phyloP scores from a whole-genome alignment of 1,140 invertebrate species.

The Medauroidea extradentata region DNA sequence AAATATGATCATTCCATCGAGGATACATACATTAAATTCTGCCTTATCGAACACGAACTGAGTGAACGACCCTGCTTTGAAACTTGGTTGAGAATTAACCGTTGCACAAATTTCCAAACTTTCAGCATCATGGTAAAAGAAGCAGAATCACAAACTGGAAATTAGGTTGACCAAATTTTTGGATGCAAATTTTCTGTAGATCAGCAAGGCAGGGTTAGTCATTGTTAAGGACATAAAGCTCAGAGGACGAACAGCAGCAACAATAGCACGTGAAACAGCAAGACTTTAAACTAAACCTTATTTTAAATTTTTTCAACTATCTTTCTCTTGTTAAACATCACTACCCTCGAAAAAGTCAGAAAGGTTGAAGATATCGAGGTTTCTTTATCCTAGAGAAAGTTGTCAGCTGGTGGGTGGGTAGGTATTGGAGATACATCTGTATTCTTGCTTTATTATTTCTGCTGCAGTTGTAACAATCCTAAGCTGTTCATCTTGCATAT shows the following conservation, averaged over 20 bases:
- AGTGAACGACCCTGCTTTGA: neutral
- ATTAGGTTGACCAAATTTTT: constrained; percentile 22
- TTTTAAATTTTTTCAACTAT: neutral
- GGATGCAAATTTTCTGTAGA: constrained; percentile 28
- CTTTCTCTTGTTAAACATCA: neutral
- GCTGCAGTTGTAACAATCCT: too few relatives aligned
- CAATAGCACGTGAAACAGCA: constrained; percentile 37
- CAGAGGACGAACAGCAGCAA: constrained; percentile 33
- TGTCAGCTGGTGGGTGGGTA: too few relatives aligned
- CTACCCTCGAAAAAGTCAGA: neutral
- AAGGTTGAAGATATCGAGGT: neutral
- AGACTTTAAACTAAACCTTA: too few relatives aligned
- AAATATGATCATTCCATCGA: constrained; percentile 29
- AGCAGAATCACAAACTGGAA: constrained; percentile 14
- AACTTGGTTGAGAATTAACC: neutral
- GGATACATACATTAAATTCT: constrained; percentile 28
- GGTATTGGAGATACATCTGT: too few relatives aligned
- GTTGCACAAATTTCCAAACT: constrained; percentile 17
- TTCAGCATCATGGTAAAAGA: constrained; percentile 10
- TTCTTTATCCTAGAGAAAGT: neutral
- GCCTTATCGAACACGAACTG: constrained; percentile 35
- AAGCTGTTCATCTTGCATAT: too few relatives aligned
- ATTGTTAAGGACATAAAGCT: constrained; percentile 32
- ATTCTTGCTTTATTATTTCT: too few relatives aligned
- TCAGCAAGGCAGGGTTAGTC: constrained; percentile 16